Percentiles rank a stretch among this genome's conserved stretches.
These are phyloP conservation scores for Gymnocephalus cernua DNA, from an alignment of 2,113 vertebrate species.

Conservation along the genomic window DNA sequence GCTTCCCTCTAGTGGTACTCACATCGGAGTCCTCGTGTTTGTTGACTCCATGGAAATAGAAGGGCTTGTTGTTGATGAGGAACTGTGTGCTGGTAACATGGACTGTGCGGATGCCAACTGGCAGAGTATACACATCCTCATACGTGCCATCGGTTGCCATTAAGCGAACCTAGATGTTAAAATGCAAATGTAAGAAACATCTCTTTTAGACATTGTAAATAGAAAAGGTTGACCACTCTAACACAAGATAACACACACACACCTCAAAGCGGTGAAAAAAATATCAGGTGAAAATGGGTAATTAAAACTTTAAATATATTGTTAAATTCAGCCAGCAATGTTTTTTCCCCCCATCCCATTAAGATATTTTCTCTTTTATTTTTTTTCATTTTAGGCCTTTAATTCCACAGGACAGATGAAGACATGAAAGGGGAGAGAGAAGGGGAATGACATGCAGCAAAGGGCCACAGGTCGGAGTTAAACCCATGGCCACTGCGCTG, in stretches of 20 bases:
- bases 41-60: constrained; percentile 98
- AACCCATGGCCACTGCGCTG: too few species aligned
- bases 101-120: constrained; percentile 91
- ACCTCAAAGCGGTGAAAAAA: not conserved
- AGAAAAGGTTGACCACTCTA: not conserved
- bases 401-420: too few species aligned
- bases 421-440: too few species aligned
- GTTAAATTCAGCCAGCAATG: not conserved
- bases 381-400: too few species aligned
- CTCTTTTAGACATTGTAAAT: not conserved
- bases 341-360: not conserved
- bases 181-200: not conserved
- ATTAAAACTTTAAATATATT: not conserved
- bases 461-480: too few species aligned
- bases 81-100: constrained; percentile 87
- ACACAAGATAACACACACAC: not conserved
- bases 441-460: too few species aligned
- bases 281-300: not conserved
- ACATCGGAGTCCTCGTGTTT: constrained; percentile 97
- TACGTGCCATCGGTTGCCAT: not conserved
- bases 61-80: constrained; percentile 94
- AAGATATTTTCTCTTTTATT: not conserved
- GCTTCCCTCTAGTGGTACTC: constrained; percentile 77
- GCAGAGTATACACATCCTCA: constrained; percentile 88
- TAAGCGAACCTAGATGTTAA: constrained; percentile 85